phyloP scores from a whole-genome alignment of 2,797 vertebrate genomes.

The Arctocebus calabarensis region DNA sequence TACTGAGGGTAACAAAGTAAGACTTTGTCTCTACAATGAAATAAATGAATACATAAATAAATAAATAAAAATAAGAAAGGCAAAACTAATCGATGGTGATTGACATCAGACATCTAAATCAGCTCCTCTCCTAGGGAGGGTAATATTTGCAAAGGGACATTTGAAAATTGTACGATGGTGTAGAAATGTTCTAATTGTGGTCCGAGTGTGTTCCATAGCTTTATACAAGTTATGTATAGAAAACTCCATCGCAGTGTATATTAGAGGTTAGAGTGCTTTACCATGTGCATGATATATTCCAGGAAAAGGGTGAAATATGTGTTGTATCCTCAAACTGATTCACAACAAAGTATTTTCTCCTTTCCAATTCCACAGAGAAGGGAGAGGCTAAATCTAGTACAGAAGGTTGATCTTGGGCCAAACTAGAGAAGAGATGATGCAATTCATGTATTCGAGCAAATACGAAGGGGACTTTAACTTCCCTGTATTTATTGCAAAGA shows the following conservation, averaged over 20 bases:
- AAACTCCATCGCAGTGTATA: background rate
- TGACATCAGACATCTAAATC: background rate
- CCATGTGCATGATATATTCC: too few relatives aligned
- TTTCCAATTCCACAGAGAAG: slow-evolving; percentile 19
- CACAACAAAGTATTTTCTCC: background rate
- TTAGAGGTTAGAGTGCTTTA: background rate
- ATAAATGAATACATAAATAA: too few relatives aligned
- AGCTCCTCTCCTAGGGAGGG: background rate
- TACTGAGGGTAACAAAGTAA: too few relatives aligned
- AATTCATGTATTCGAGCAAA: background rate
- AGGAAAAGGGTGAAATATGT: background rate
- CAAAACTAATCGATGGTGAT: background rate
- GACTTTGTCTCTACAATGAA: too few relatives aligned
- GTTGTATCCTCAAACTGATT: background rate
- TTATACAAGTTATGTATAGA: background rate
- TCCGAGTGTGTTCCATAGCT: background rate
- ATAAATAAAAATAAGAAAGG: background rate
- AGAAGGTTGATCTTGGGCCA: slow-evolving; percentile 26
- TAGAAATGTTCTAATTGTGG: background rate
- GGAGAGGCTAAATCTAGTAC: slow-evolving; percentile 21
- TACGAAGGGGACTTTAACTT: background rate
- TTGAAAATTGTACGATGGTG: background rate
- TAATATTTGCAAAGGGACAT: background rate
- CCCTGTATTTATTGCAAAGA: background rate
- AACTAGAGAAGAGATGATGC: background rate